phyloP scores from a whole-genome alignment of 2,888 invertebrate genomes.

The Sinodicranocentrus sp. region DNA sequence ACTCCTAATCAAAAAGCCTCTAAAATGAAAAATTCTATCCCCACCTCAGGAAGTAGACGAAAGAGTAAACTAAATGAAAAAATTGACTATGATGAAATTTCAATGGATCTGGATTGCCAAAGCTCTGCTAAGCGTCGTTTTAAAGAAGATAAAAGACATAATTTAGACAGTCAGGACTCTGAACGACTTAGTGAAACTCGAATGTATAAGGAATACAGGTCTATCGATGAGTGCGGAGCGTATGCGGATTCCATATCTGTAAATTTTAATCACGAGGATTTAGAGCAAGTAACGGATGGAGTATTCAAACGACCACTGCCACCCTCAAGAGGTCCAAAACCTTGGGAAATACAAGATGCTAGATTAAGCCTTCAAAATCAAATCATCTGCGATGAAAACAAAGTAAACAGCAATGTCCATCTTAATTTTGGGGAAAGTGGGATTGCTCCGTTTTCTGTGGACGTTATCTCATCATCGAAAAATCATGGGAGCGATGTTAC shows the following conservation, averaged over 20 bases:
- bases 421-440: conserved; percentile 2
- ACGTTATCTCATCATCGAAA: neutral
- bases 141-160: neutral
- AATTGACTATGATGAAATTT: conserved; percentile 66
- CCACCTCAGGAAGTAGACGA: conserved; percentile 65
- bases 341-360: conserved; percentile 56
- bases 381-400: conserved; percentile 65
- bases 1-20: conserved; percentile 52
- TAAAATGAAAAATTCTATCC: conserved; percentile 53
- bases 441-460: neutral
- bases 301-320: conserved; percentile 63
- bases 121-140: conserved; percentile 40
- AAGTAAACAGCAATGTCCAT: neutral
- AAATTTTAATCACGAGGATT: conserved; percentile 39
- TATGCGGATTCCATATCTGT: conserved; percentile 50
- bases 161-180: neutral
- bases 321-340: conserved; percentile 53
- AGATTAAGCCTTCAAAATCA: conserved; percentile 38
- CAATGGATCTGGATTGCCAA: conserved; percentile 56
- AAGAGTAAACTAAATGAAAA: conserved; percentile 73
- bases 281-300: conserved; percentile 63
- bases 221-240: conserved; percentile 36
- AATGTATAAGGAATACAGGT: conserved; percentile 11
- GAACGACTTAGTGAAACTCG: neutral
- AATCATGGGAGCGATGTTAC: conserved; percentile 8